Base-by-base conservation (phyloP, 2,797 vertebrate genomes). In the Amphiprion clarkii region DNA sequence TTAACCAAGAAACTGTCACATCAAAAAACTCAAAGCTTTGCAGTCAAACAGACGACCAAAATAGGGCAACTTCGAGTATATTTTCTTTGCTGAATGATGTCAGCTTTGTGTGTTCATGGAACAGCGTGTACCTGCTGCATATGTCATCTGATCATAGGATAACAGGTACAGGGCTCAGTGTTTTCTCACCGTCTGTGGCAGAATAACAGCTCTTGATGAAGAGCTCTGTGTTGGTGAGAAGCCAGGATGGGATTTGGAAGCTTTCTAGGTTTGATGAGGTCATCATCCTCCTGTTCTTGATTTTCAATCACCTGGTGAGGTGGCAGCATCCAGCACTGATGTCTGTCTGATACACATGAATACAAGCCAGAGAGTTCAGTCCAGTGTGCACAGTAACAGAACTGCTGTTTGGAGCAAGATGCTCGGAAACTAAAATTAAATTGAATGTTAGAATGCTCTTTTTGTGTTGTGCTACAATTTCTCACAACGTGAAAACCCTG, bases 121-220 rank as follows among this genome's bases (percentile, higher is more conserved):
- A 48, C n/a, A 53, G 51, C 21, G 3, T 21, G n/a, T 27, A 25
- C 33, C 59, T 25, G 63, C 55, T 25, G 54, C 69, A 6, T 4
- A 2, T 17, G 25, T 48, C 55, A 51, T 25, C 62, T 19, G 16
- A 23, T 71, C 39, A 6, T 3, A 17, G 2, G n/a, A 42, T 52
- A 51, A 60, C 27, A 60, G 23, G 31, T 29, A 31, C 48, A 31
- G 40, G 52, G 46, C 56, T 69, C 71, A 42, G 46, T 40, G 61
- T 77, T 62, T 78, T 6, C 87, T 90, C 82, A 95, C 94, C 89
- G 89, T 81, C 83, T 95, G 76, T 90, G 84, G 74, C 88, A 93
- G 81, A 95, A 81, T 0, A 94, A 81, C 73, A 95, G 90, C 82
- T 95, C 92, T 13, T 66, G 60, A 53, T 94, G 94, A 72, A 95